Percentiles rank a stretch among this genome's conserved stretches.
phyloP scores from a whole-genome alignment of 2,113 vertebrate genomes.

The Antechinus stuartii region DNA sequence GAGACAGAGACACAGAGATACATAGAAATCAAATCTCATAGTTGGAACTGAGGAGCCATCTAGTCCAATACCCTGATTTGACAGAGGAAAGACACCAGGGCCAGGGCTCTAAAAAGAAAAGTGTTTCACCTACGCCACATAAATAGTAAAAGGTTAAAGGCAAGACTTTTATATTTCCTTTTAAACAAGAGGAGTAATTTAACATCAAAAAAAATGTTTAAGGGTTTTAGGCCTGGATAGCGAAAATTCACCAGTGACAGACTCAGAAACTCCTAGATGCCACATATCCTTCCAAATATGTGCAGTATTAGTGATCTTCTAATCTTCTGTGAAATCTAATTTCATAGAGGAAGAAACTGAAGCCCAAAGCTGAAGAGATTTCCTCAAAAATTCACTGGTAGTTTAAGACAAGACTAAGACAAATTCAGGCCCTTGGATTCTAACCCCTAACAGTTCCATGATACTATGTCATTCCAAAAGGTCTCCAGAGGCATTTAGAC shows the following conservation, averaged over 20 bases:
- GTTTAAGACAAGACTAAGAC: background rate
- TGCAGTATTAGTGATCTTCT: background rate
- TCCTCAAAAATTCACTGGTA: background rate
- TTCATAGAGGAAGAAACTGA: background rate
- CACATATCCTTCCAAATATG: background rate
- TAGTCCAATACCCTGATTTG: background rate
- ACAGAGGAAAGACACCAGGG: background rate
- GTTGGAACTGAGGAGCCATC: background rate
- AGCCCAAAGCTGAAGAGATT: background rate
- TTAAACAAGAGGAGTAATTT: background rate
- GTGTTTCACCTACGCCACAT: background rate
- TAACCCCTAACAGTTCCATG: background rate
- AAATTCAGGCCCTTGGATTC: background rate
- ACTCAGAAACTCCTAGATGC: background rate
- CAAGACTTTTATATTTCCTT: background rate
- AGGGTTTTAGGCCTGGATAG: background rate
- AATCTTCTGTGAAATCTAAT: background rate
- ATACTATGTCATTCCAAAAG: background rate
- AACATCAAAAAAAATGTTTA: background rate
- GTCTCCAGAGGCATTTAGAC: background rate
- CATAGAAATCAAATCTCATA: background rate
- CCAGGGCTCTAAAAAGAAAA: background rate
- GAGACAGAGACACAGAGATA: too few species aligned
- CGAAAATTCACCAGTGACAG: background rate
- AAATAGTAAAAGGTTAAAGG: background rate